phyloP scores from a whole-genome alignment of 2,113 vertebrate species.

The Chrysochloris asiatica region DNA sequence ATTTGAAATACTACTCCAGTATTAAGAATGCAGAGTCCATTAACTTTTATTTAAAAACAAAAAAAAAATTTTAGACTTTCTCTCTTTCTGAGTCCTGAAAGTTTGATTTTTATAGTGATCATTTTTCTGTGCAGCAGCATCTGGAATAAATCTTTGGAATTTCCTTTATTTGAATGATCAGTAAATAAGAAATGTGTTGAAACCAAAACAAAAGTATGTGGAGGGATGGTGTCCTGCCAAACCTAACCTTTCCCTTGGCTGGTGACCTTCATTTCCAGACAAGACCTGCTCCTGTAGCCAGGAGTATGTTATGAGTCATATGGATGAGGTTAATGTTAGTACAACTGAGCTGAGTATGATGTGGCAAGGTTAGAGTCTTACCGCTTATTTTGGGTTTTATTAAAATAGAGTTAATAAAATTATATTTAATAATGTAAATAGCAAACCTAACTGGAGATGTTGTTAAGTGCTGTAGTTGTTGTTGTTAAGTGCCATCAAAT shows the following conservation, averaged over 20 bases:
- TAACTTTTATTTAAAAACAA: slow-evolving; percentile 70
- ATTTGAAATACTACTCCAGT: slow-evolving; percentile 68
- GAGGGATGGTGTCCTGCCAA: slow-evolving; percentile 73
- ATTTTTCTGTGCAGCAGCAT: slow-evolving; percentile 55
- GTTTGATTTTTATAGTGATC: slow-evolving; percentile 72
- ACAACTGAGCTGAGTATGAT: background rate
- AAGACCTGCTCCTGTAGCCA: background rate
- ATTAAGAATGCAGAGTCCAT: slow-evolving; percentile 7
- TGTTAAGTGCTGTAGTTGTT: too few species aligned
- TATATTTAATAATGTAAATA: background rate
- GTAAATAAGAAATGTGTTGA: slow-evolving; percentile 64
- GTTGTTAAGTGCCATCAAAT: too few species aligned
- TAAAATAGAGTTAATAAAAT: background rate
- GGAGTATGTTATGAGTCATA: background rate
- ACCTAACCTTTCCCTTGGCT: background rate
- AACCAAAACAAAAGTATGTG: slow-evolving; percentile 9
- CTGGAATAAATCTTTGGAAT: slow-evolving; percentile 75
- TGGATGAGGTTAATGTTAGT: background rate
- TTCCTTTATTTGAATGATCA: slow-evolving; percentile 77
- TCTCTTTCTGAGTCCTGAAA: slow-evolving; percentile 58
- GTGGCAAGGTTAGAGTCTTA: slow-evolving; percentile 4
- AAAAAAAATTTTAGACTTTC: background rate
- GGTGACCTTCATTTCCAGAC: slow-evolving; percentile 46
- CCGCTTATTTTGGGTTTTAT: background rate
- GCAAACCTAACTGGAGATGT: background rate